A percentile compares a stretch with the other conserved stretches of the same genome.
These are phyloP conservation scores for Amphipyra berbera DNA, from an alignment of 2,888 invertebrate species.

Conservation along the genomic window DNA sequence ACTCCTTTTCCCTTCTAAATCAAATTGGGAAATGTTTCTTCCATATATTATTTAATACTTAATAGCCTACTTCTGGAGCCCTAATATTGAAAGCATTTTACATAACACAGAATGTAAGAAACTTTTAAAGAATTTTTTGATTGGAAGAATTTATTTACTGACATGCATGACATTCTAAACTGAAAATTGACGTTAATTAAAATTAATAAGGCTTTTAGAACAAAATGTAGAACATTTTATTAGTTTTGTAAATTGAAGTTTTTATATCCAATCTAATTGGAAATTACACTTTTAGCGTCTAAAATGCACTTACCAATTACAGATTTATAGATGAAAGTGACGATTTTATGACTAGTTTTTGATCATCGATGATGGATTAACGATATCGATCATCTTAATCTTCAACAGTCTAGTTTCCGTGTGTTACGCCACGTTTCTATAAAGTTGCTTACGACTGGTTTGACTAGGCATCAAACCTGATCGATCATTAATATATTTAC, in stretches of 20 bases:
- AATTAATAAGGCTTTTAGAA: conserved; percentile 13
- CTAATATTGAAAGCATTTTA: background rate
- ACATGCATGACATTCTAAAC: conserved; percentile 1
- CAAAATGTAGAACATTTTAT: conserved; percentile 12
- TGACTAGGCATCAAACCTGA: conserved; percentile 51
- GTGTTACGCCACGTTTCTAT: conserved; percentile 42
- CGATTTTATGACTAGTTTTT: conserved; percentile 36
- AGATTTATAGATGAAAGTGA: conserved; percentile 26
- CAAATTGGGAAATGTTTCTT: conserved; percentile 21
- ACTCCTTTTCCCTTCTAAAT: conserved; percentile 20
- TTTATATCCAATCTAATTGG: conserved; percentile 9
- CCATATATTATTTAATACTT: conserved; percentile 9
- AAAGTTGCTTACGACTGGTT: conserved; percentile 49
- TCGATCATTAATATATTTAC: conserved; percentile 57
- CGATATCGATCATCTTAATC: conserved; percentile 39
- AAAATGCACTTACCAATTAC: conserved; percentile 28
- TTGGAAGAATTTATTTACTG: conserved; percentile 16
- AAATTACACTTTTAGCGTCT: conserved; percentile 18
- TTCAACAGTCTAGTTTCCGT: conserved; percentile 50
- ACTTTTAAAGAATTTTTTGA: conserved; percentile 32
- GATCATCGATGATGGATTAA: conserved; percentile 48
- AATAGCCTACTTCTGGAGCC: background rate
- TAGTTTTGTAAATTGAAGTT: conserved; percentile 12
- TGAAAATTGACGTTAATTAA: conserved; percentile 17
- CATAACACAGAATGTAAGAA: conserved; percentile 5